Base-by-base conservation (phyloP, 2,888 invertebrate genomes). In the Mimas tiliae region DNA sequence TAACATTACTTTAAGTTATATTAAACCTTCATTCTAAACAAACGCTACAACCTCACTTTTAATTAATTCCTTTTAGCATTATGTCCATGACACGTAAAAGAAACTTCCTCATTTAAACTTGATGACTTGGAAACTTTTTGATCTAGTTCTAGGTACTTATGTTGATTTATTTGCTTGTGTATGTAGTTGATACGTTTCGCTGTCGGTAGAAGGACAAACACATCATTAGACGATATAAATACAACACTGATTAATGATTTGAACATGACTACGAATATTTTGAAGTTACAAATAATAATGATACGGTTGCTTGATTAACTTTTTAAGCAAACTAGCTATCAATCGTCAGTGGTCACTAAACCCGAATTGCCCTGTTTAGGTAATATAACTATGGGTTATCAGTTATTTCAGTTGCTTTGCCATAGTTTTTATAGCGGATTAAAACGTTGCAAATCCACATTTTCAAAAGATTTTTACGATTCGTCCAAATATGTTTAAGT, bases 221-320 rank as follows among this genome's bases (percentile, higher is more conserved):
- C 8, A 55, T 55, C 16, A 38, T 38, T 55, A 55, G 9, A 16
- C 55, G 34, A 16, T 38, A 38, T 11, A 38, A 34, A 33, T 34
- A 53, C 55, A 55, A 55, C 14, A n/a, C 16, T 34, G 55, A 55
- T 55, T 55, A 55, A 55, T 55, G 38, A 55, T 55, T 16, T 6
- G 16, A 9, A 11, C 16, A 38, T 16, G 38, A 38, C 16, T 38
- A n/a, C 11, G 6, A 34, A 55, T 55, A 38, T 16, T 55, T 38
- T 16, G 38, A 55, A 50, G 8, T 16, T 7, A 48, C 16, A n/a
- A n/a, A n/a, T 50, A 19, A 3, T 50, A 50, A 50, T 50, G 50
- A 50, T 48, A 48, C 48, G 19, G 50, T 50, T 19, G 8, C 19
- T 50, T 50, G 16, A 19, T 50, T 50, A 50, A 50, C 50, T 50